A percentile compares a stretch with the other conserved stretches of the same genome.
Evolutionary conservation across 1,140 invertebrate species (phyloP).

Genomic region (Apis mellifera): DNA sequence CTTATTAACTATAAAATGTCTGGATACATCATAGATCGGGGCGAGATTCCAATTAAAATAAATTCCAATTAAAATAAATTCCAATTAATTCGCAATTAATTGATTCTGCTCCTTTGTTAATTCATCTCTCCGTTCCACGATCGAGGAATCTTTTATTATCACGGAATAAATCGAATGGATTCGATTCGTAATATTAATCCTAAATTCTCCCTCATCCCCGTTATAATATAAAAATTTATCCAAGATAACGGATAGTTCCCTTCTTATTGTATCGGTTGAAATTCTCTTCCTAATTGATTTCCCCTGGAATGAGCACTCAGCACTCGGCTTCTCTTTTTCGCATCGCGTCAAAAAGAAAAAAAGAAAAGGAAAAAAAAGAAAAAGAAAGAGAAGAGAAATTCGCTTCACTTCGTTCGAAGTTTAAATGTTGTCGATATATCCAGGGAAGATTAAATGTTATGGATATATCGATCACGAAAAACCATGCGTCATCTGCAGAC

Average conservation of each 20-base stretch:
- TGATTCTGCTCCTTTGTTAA: neutral
- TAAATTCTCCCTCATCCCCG: neutral
- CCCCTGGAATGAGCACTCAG: neutral
- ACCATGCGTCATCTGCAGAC: neutral
- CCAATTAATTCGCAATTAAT: neutral
- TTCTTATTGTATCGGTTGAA: neutral
- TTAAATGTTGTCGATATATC: neutral
- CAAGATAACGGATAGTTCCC: neutral
- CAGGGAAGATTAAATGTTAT: neutral
- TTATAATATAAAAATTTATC: neutral
- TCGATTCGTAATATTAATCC: neutral
- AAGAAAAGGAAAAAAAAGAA: too few species aligned
- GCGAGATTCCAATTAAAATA: neutral
- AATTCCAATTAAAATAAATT: neutral
- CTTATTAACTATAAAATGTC: too few species aligned
- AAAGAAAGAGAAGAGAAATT: neutral
- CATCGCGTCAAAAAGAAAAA: neutral
- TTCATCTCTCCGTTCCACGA: neutral
- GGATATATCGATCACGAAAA: constrained; percentile 9
- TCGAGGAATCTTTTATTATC: neutral
- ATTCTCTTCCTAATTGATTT: neutral
- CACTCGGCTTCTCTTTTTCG: neutral
- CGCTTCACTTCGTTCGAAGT: neutral
- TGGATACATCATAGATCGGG: too few species aligned
- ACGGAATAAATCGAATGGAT: neutral